Evolutionary conservation across 2,797 vertebrate genomes (phyloP), one percentile per base, ranked within the genome.

Genomic region (Agapornis canus): DNA sequence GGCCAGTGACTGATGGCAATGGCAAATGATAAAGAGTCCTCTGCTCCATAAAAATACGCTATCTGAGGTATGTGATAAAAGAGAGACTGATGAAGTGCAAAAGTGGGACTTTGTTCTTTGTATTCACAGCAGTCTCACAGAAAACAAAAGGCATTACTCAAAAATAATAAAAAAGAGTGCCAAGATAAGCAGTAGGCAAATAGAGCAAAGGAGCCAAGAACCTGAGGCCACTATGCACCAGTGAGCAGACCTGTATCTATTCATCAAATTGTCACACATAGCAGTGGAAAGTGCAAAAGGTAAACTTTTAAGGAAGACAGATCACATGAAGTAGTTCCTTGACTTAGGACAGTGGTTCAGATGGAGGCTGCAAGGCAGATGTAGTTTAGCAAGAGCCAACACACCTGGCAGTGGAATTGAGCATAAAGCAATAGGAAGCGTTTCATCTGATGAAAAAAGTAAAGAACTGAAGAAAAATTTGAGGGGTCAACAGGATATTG

Each of bases 121-220:
- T 75, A 69, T 90, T 89, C 88, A 79, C 77, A 90, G 52, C 52
- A 86, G 72, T 61, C 65, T 81, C 29, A 43, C 22, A 73, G 42
- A 78, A 91, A 91, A 87, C 64, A 83, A 92, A 92, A 88, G 45
- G 25, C 59, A 63, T 57, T 86, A 65, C 80, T 86, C 63, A 61
- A 90, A 94, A 94, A 72, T 70, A 80, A 54, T 49, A 59, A 86
- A 71, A 71, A 82, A 71, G 76, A 90, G 61, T 75, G 94, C 77
- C 90, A 91, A 90, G 56, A 47, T 92, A 89, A 91, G 88, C 70
- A 84, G 54, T 63, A 90, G 86, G 94, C 80, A 91, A 90, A 94
- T 54, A 82, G 72, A 94, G 79, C 70, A 94, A 88, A 76, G 70
- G 18, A 91, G 82, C 61, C 93, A 95, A 84, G 93, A 95, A 94